Conservation (phyloP, 2,113 vertebrate species). For the Sakesphorus luctuosus region DNA sequence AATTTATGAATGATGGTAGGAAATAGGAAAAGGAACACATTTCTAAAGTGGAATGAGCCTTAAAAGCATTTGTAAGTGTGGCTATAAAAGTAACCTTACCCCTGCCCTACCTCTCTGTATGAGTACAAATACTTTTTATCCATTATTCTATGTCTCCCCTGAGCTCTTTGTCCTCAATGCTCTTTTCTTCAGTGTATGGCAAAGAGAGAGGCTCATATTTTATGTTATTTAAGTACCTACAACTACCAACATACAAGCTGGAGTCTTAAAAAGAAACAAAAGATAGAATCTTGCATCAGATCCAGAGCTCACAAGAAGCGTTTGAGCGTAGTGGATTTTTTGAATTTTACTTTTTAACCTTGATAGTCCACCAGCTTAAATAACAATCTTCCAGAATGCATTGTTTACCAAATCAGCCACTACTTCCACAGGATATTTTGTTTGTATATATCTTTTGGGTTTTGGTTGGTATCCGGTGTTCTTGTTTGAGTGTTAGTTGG, state of each 20-base stretch:
- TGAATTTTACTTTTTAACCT: neutral
- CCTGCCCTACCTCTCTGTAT: neutral
- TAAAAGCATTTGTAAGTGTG: neutral
- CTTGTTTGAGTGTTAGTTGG: neutral
- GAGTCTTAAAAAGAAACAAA: neutral
- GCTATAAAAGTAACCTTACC: neutral
- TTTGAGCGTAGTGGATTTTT: neutral
- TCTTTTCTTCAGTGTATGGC: neutral
- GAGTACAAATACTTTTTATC: neutral
- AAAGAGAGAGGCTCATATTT: neutral
- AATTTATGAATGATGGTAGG: neutral
- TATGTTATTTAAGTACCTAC: neutral
- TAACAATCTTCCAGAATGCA: neutral
- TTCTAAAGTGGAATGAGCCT: neutral
- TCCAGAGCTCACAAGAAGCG: neutral
- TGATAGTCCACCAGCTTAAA: neutral
- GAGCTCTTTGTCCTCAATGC: neutral
- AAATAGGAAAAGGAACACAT: neutral
- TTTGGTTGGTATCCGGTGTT: neutral
- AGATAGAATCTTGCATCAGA: neutral
- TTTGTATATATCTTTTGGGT: neutral
- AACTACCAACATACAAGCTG: neutral
- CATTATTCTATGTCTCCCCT: neutral
- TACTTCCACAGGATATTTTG: neutral
- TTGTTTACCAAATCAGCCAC: neutral